Evolutionary conservation across 2,113 vertebrate genomes (phyloP).

Genomic region (Amblyopsis rosae): DNA sequence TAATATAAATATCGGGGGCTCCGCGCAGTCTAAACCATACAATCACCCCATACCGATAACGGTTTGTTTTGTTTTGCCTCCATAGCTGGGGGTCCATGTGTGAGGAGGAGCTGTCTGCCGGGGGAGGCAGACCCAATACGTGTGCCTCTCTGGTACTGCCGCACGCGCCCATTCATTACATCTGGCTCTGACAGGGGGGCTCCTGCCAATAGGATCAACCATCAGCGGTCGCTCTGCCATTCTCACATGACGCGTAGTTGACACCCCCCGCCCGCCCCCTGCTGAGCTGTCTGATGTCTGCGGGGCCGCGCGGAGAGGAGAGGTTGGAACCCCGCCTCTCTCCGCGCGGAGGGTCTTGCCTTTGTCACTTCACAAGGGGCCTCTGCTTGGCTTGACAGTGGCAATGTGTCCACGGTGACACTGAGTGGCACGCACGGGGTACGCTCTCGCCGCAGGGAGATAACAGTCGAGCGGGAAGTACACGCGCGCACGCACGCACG

Average conservation of each 20-base stretch:
- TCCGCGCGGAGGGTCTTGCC: not conserved
- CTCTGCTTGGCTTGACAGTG: slow-evolving; percentile 3
- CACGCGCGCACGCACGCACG: too few relatives aligned
- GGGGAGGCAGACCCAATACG: not conserved
- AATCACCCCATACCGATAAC: too few relatives aligned
- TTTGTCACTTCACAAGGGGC: slow-evolving; percentile 27
- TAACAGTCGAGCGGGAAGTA: slow-evolving; percentile 1
- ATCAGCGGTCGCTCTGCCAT: not conserved
- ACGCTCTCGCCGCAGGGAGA: not conserved
- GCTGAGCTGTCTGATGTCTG: slow-evolving; percentile 10
- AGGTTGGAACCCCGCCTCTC: slow-evolving; percentile 11
- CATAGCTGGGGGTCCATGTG: not conserved
- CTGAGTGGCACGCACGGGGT: slow-evolving; percentile 16
- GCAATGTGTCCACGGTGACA: slow-evolving; percentile 20
- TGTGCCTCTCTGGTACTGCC: not conserved
- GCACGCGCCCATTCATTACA: slow-evolving; percentile 7
- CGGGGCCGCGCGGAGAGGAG: not conserved
- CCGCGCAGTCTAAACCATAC: not conserved
- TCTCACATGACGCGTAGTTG: not conserved
- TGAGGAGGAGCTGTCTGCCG: not conserved
- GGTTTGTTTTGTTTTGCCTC: not conserved
- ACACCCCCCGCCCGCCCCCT: too few relatives aligned
- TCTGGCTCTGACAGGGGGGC: not conserved
- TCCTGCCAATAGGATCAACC: slow-evolving; percentile 24
- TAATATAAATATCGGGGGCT: slow-evolving; percentile 7